Conservation (phyloP, 1,140 invertebrate species). For the Nasonia giraulti region DNA sequence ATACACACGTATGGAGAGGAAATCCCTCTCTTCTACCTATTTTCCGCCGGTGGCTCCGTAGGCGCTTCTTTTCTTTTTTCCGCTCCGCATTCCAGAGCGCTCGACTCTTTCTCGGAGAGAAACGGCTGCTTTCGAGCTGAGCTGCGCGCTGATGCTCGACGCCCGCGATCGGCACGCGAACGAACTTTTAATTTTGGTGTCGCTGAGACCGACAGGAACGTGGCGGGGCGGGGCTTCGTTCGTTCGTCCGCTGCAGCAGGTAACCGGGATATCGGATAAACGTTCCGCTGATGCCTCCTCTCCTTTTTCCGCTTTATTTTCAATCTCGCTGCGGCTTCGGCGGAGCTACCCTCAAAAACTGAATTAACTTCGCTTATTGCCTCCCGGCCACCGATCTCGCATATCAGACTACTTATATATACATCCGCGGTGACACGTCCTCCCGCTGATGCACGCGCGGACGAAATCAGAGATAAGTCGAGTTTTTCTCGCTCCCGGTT, state of each 20-base stretch:
- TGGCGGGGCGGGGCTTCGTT: constrained; percentile 12
- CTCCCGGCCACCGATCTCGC: background rate
- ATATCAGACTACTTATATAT: no score
- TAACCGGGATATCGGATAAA: constrained; percentile 26
- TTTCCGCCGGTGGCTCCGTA: background rate
- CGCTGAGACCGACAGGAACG: constrained; percentile 24
- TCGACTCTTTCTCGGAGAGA: background rate
- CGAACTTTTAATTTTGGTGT: constrained; percentile 47
- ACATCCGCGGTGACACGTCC: background rate
- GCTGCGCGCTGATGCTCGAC: constrained; percentile 5
- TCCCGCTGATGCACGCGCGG: background rate
- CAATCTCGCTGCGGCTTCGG: background rate
- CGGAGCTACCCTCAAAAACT: constrained; percentile 19
- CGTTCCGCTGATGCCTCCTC: background rate
- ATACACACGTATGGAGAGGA: background rate
- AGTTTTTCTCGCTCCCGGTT: background rate
- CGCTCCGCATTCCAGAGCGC: no score
- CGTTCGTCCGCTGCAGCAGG: background rate
- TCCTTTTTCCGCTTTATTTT: background rate
- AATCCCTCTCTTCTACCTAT: background rate
- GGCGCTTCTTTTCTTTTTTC: background rate
- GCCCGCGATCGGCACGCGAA: constrained; percentile 33
- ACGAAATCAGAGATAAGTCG: background rate
- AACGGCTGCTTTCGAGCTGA: background rate
- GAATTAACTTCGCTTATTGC: constrained; percentile 13